Evolutionary conservation across 2,113 vertebrate species (phyloP).

Genomic region (Alligator sinensis): DNA sequence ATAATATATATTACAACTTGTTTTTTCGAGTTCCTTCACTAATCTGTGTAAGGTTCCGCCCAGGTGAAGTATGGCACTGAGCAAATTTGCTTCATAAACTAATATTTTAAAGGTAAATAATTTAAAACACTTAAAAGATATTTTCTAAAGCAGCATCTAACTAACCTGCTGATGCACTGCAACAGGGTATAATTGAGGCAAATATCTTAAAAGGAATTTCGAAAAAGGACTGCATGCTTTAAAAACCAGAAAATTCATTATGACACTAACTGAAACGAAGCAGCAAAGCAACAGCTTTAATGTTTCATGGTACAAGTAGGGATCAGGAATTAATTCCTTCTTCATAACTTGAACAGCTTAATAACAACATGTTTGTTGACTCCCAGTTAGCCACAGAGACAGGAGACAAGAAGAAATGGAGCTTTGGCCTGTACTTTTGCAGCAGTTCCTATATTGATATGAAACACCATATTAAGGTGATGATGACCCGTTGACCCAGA

Average conservation of each 20-base stretch:
- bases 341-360: neutral
- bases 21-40: conserved; percentile 66
- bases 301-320: conserved; percentile 26
- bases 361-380: neutral
- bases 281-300: conserved; percentile 50
- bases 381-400: neutral
- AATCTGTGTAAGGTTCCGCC: conserved; percentile 68
- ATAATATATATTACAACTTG: conserved; percentile 69
- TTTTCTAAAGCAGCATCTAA: conserved; percentile 71
- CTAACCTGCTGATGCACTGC: conserved; percentile 52
- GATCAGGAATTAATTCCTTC: conserved; percentile 27
- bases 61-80: conserved; percentile 53
- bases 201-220: conserved; percentile 69
- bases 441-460: conserved; percentile 47
- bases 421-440: conserved; percentile 36
- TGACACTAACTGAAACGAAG: conserved; percentile 25
- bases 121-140: conserved; percentile 67
- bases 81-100: conserved; percentile 60
- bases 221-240: conserved; percentile 50
- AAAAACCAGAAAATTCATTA: neutral
- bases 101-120: conserved; percentile 72
- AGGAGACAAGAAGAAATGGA: conserved; percentile 44
- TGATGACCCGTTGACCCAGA: conserved; percentile 68
- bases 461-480: conserved; percentile 52
- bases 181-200: conserved; percentile 65